These are phyloP conservation scores for Cnemophilus loriae DNA, from an alignment of 2,113 vertebrate genomes.

Conservation along the genomic window DNA sequence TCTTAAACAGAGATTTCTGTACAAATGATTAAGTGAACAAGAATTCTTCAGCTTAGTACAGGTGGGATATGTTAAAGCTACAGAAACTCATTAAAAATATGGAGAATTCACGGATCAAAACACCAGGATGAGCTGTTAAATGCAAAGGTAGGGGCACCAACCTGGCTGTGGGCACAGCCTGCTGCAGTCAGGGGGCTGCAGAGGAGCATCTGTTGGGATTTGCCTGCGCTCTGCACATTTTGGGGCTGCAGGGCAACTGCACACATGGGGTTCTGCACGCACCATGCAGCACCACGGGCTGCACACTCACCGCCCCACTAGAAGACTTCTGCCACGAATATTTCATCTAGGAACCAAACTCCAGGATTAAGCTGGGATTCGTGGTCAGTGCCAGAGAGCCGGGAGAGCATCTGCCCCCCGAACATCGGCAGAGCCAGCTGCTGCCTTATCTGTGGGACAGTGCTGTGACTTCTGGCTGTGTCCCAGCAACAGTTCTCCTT, in stretches of 20 bases:
- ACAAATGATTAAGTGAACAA: background rate
- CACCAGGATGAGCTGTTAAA: background rate
- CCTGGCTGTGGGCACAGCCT: background rate
- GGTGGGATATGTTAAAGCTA: background rate
- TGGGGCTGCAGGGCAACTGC: background rate
- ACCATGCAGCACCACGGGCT: background rate
- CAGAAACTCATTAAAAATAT: background rate
- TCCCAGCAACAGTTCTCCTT: background rate
- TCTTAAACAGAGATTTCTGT: background rate
- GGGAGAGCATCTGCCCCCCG: background rate
- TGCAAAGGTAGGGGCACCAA: background rate
- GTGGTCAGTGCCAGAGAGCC: background rate
- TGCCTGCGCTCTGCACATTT: background rate
- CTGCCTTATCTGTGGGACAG: background rate
- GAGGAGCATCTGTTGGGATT: background rate
- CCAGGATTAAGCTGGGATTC: background rate
- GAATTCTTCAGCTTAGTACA: background rate
- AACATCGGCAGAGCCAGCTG: background rate
- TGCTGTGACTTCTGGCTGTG: background rate
- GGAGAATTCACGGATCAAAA: background rate
- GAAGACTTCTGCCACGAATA: background rate
- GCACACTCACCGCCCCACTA: background rate
- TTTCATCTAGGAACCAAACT: background rate
- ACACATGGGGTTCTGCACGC: accelerated
- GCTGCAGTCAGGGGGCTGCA: no score